Percentiles rank a stretch among this genome's conserved stretches.
Evolutionary conservation across 2,888 invertebrate genomes (phyloP).

Genomic region (Drosophila bunnanda): DNA sequence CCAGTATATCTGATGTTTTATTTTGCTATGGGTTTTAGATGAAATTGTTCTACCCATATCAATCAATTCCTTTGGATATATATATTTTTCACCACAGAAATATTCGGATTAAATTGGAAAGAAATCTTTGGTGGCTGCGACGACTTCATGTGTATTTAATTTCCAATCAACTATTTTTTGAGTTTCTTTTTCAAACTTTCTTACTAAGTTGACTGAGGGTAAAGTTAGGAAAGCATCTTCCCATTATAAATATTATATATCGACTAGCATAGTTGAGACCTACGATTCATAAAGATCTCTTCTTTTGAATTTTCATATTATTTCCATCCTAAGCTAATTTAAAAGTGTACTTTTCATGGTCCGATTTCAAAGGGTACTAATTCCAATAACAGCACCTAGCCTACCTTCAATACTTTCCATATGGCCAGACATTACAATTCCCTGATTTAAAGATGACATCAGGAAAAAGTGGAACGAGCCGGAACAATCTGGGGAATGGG

Average conservation of each 20-base stretch:
- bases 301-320: background rate
- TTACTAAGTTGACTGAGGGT: no score
- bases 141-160: no score
- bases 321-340: background rate
- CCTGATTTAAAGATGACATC: constrained; percentile 26
- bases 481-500: constrained; percentile 19
- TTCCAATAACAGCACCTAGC: background rate
- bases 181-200: no score
- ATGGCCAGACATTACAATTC: background rate
- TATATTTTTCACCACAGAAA: background rate
- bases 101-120: no score
- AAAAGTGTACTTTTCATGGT: background rate
- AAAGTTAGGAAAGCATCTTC: background rate
- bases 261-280: no score
- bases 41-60: background rate
- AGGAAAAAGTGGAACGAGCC: constrained; percentile 41
- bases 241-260: background rate
- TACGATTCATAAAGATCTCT: no score
- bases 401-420: background rate
- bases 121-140: no score
- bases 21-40: background rate
- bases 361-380: background rate
- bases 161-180: no score
- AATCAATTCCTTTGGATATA: background rate
- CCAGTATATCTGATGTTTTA: no score